Evolutionary conservation across 2,797 vertebrate species (phyloP).

Genomic region (Poeciliopsis paucimaculata): DNA sequence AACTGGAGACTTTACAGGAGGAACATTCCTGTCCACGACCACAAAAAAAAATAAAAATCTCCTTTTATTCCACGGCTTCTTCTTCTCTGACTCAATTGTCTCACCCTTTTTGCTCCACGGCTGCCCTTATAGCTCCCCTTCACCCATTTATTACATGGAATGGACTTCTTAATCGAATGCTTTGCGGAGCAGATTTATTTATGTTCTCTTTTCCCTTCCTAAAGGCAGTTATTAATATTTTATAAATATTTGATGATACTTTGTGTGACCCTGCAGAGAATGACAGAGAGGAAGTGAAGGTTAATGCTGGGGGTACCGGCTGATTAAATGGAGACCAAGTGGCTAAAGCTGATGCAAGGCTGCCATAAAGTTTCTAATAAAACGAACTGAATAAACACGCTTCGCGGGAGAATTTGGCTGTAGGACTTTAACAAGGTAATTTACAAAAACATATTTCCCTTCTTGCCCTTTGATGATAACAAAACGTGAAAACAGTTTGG

Average conservation of each 20-base stretch:
- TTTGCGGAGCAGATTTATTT: slow-evolving; percentile 75
- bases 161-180: slow-evolving; percentile 70
- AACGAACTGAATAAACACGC: slow-evolving; percentile 62
- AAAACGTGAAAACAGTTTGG: slow-evolving; percentile 16
- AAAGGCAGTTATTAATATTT: slow-evolving; percentile 79
- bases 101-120: slow-evolving; percentile 6
- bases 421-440: slow-evolving; percentile 53
- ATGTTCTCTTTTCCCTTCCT: slow-evolving; percentile 66
- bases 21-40: slow-evolving; percentile 21
- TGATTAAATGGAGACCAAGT: slow-evolving; percentile 71
- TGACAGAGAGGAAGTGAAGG: slow-evolving; percentile 71
- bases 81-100: slow-evolving; percentile 18
- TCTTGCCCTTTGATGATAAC: slow-evolving; percentile 16
- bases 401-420: slow-evolving; percentile 23
- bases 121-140: slow-evolving; percentile 60
- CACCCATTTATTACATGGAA: slow-evolving; percentile 66
- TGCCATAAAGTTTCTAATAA: slow-evolving; percentile 58
- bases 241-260: slow-evolving; percentile 81
- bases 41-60: slow-evolving; percentile 20
- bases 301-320: slow-evolving; percentile 59
- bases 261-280: slow-evolving; percentile 74
- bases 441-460: slow-evolving; percentile 29
- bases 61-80: slow-evolving; percentile 7
- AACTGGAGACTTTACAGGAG: slow-evolving; percentile 20
- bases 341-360: slow-evolving; percentile 42